These are phyloP conservation scores for Parazoanthus darwini DNA, from an alignment of 92 coral and sea anemone genomes.

Conservation along the genomic window DNA sequence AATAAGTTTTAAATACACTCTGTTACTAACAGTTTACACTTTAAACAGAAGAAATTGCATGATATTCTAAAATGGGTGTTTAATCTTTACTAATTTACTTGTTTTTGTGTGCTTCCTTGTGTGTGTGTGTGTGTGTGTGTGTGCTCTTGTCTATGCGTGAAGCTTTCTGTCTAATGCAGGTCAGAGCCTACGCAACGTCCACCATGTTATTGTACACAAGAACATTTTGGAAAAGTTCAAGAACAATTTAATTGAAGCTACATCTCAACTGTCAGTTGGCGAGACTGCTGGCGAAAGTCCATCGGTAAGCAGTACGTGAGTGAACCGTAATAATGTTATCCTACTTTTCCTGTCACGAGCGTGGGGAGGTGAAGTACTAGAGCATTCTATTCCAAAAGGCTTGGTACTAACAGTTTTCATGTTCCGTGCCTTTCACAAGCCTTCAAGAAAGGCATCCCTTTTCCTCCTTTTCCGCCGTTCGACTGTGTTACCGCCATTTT, in stretches of 20 bases:
- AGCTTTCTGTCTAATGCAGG: slow-evolving; percentile 33
- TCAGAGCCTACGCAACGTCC: slow-evolving; percentile 28
- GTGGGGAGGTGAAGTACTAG: too few relatives aligned
- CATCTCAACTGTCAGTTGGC: slow-evolving; percentile 10
- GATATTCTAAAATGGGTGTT: not conserved
- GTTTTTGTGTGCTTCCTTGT: not conserved
- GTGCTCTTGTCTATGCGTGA: not conserved
- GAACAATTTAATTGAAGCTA: slow-evolving; percentile 25
- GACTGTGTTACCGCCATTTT: too few relatives aligned
- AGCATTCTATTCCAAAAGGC: too few relatives aligned
- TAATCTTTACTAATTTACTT: not conserved
- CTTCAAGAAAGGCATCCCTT: too few relatives aligned
- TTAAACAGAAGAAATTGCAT: not conserved
- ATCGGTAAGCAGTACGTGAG: not conserved
- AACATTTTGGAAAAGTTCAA: slow-evolving; percentile 1
- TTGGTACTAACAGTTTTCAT: not conserved
- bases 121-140: not conserved
- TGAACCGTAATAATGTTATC: not conserved
- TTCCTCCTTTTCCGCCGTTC: too few relatives aligned
- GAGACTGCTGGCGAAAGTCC: not conserved
- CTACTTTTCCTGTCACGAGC: too few relatives aligned
- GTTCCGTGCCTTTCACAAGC: not conserved
- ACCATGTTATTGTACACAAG: slow-evolving; percentile 23
- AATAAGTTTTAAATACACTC: too few relatives aligned
- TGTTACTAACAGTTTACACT: too few relatives aligned